A percentile compares a stretch with the other conserved stretches of the same genome.
phyloP scores from a whole-genome alignment of 2,888 invertebrate genomes.

The Dasysyrphus albostriatus region DNA sequence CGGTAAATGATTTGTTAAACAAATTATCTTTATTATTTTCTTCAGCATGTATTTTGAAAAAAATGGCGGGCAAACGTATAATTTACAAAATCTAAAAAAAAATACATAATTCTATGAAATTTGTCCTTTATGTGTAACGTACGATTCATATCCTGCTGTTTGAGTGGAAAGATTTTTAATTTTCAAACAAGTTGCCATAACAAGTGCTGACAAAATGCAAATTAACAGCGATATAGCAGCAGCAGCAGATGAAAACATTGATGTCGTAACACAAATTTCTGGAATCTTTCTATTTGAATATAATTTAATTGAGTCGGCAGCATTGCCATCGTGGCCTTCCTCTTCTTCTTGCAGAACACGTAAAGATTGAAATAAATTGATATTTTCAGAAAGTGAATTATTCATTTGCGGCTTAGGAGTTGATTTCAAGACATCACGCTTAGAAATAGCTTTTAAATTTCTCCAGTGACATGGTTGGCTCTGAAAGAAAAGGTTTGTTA shows the following conservation, averaged over 20 bases:
- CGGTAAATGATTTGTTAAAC: not conserved
- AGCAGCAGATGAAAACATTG: slow-evolving; percentile 88
- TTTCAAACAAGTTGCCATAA: slow-evolving; percentile 91
- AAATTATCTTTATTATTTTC: not conserved
- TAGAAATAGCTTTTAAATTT: slow-evolving; percentile 91
- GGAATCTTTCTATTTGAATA: slow-evolving; percentile 75
- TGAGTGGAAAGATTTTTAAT: slow-evolving; percentile 86
- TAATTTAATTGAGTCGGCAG: slow-evolving; percentile 76
- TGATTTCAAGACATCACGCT: slow-evolving; percentile 87
- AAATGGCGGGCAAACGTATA: not conserved
- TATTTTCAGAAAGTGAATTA: slow-evolving; percentile 90
- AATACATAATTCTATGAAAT: slow-evolving; percentile 80
- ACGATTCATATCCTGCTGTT: slow-evolving; percentile 84
- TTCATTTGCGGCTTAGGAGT: slow-evolving; percentile 83
- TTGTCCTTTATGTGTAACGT: slow-evolving; percentile 88
- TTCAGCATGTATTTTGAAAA: not conserved
- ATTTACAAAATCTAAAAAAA: not conserved
- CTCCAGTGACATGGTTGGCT: slow-evolving; percentile 97
- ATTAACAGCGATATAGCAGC: slow-evolving; percentile 89
- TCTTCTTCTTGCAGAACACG: slow-evolving; percentile 93
- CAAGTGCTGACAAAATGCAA: slow-evolving; percentile 89
- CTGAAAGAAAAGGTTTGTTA: slow-evolving; percentile 84
- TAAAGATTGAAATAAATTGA: slow-evolving; percentile 94
- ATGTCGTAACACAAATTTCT: slow-evolving; percentile 88
- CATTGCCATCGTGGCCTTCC: slow-evolving; percentile 85